phyloP scores from a whole-genome alignment of 2,888 invertebrate species.

The Pollenia amentaria region DNA sequence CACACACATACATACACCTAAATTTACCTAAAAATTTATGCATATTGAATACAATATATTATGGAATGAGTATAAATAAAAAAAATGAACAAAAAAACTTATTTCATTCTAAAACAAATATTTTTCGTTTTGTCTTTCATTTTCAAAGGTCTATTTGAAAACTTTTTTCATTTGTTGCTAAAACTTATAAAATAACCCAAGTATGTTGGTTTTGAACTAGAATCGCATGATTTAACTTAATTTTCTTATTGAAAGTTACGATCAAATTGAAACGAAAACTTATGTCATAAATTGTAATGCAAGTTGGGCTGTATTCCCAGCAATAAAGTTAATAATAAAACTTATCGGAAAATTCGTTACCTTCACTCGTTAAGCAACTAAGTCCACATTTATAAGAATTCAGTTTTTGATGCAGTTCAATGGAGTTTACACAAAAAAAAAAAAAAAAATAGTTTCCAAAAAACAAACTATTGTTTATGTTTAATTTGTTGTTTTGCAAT shows the following conservation, averaged over 20 bases:
- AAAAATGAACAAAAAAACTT: conserved; percentile 39
- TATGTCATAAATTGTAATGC: no score
- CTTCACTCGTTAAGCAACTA: no score
- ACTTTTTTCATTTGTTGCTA: background rate
- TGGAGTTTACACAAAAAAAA: no score
- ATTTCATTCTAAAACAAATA: conserved; percentile 52
- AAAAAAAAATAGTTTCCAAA: no score
- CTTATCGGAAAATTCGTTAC: no score
- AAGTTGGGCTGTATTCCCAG: no score
- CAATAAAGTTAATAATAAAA: no score
- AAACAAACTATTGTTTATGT: no score
- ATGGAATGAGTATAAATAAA: conserved; percentile 33
- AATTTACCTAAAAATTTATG: conserved; percentile 35
- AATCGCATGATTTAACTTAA: background rate
- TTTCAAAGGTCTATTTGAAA: background rate
- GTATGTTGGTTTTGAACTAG: background rate
- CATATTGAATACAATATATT: conserved; percentile 45
- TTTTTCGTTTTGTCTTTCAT: conserved; percentile 7
- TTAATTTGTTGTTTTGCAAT: no score
- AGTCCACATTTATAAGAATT: no score
- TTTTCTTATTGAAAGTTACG: background rate
- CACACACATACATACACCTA: conserved; percentile 11
- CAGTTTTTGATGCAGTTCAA: no score
- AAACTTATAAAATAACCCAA: background rate
- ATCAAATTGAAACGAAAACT: no score